Conservation (phyloP, 2,113 vertebrate species). For the Dendropsophus ebraccatus region DNA sequence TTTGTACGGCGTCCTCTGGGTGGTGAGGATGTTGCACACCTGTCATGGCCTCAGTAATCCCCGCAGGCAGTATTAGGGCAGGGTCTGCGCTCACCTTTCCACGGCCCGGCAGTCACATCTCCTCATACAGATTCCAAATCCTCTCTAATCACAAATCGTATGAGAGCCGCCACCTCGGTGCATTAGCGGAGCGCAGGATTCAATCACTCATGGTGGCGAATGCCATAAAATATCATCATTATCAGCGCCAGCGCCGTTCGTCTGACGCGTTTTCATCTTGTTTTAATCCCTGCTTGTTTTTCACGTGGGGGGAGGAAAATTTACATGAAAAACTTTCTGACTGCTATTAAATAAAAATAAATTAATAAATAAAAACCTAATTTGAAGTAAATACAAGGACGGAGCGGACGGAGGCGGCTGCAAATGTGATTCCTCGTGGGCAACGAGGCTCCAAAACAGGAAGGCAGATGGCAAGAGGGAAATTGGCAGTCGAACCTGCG, state of each 20-base stretch:
- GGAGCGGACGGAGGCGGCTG: too few species aligned
- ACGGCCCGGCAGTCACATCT: background rate
- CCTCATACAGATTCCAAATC: slow-evolving; percentile 15
- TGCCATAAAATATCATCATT: slow-evolving; percentile 15
- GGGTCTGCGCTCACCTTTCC: too few species aligned
- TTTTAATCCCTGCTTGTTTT: slow-evolving; percentile 42
- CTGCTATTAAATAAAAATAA: background rate
- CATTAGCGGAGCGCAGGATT: slow-evolving; percentile 16
- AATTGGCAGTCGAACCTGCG: background rate
- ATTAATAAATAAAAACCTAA: background rate
- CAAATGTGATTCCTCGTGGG: background rate
- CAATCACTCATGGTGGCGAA: slow-evolving; percentile 1
- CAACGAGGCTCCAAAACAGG: background rate
- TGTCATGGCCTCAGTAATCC: too few species aligned
- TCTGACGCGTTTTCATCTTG: slow-evolving; percentile 25
- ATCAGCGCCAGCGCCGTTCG: background rate
- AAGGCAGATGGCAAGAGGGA: background rate
- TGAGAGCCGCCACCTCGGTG: background rate
- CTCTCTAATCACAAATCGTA: slow-evolving; percentile 31
- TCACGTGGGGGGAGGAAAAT: background rate
- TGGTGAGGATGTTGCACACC: too few species aligned
- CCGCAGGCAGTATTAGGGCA: too few species aligned
- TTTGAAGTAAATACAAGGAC: background rate
- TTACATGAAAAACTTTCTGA: background rate
- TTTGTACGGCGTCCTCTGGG: too few species aligned